Conservation (phyloP, 37 sponge, comb jelly and placozoan genomes). For the Ianthella basta region DNA sequence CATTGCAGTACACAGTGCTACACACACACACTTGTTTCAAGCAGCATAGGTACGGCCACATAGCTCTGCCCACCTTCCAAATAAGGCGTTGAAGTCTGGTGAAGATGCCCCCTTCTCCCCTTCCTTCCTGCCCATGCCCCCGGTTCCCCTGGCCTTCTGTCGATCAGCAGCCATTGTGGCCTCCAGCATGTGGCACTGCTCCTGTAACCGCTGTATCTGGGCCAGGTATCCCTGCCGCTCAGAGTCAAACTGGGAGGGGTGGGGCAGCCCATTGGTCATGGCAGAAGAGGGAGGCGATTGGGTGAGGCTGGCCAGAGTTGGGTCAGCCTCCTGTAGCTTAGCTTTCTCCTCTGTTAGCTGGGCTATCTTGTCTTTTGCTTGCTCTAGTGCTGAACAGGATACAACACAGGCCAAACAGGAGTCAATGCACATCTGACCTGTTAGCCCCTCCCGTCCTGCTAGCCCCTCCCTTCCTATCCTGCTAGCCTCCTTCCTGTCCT, state of each 20-base stretch:
- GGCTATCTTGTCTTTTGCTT: slow-evolving; percentile 29
- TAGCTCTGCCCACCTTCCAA: too few species aligned
- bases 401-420: not conserved
- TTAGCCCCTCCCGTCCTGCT: not conserved
- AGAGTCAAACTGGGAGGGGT: not conserved
- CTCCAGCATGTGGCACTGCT: not conserved
- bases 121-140: not conserved
- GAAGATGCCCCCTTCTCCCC: slow-evolving; percentile 25
- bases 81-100: not conserved
- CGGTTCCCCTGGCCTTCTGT: not conserved
- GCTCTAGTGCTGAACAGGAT: not conserved
- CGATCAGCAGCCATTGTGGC: not conserved
- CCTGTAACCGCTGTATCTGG: not conserved
- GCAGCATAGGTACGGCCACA: too few species aligned
- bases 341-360: slow-evolving; percentile 31
- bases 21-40: too few species aligned
- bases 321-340: slow-evolving; percentile 18
- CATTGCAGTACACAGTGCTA: too few species aligned
- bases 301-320: not conserved
- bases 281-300: not conserved
- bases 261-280: too few species aligned
- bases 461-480: not conserved
- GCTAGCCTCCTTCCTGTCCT: not conserved
- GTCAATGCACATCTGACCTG: not conserved
- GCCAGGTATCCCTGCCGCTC: not conserved